Conservation (phyloP, 1,140 invertebrate species). For the Formica selysi region DNA sequence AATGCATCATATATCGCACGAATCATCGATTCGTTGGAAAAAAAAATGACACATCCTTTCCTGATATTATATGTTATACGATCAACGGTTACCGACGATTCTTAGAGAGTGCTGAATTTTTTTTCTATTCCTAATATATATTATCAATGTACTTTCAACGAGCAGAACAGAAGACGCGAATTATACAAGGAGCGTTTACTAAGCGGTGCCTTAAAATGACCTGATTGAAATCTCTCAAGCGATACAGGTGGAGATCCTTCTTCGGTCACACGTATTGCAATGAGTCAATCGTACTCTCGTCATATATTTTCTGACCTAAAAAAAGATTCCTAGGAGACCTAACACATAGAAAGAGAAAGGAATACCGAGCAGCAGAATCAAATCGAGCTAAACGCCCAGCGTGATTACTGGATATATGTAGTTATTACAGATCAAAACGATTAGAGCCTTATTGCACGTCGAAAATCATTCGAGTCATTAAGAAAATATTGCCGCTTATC, state of each 20-base stretch:
- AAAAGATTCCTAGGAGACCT: constrained; percentile 60
- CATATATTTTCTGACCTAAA: constrained; percentile 77
- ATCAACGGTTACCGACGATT: neutral
- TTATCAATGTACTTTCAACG: neutral
- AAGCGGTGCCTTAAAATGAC: constrained; percentile 17
- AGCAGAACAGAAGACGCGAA: neutral
- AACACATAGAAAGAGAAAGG: constrained; percentile 1
- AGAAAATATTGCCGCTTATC: constrained; percentile 8
- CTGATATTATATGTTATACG: neutral
- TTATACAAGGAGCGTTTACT: neutral
- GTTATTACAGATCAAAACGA: constrained; percentile 75
- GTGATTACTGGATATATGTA: constrained; percentile 38
- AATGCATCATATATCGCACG: neutral
- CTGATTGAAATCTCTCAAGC: constrained; percentile 46
- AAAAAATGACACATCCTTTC: constrained; percentile 16
- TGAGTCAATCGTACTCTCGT: constrained; percentile 67
- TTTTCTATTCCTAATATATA: neutral
- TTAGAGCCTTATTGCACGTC: constrained; percentile 73
- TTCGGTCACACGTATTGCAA: constrained; percentile 26
- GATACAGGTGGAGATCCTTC: constrained; percentile 1
- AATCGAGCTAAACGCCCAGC: constrained; percentile 37
- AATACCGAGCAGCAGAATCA: constrained; percentile 40
- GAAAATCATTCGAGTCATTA: constrained; percentile 61
- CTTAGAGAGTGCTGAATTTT: neutral
- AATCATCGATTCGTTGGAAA: constrained; percentile 15